Conservation (phyloP, 2,888 invertebrate species). For the Athrips mouffetella region DNA sequence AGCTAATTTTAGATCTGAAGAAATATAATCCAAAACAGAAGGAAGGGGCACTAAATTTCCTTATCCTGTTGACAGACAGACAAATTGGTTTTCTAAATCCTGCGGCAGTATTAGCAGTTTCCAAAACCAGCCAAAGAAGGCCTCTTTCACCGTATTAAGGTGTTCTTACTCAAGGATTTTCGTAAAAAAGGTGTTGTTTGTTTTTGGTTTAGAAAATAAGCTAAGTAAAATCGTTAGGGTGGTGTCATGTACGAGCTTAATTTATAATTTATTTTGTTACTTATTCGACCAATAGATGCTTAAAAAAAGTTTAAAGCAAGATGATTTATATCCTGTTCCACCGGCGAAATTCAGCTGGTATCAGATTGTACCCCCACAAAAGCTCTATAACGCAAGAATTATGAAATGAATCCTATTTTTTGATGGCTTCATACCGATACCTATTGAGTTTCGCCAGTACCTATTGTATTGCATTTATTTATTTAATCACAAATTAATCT, state of each 20-base stretch:
- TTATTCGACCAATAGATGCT: no score
- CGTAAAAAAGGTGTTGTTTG: slow-evolving; percentile 25
- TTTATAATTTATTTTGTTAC: slow-evolving; percentile 13
- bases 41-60: slow-evolving; percentile 44
- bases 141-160: slow-evolving; percentile 7
- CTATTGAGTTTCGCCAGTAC: no score
- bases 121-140: slow-evolving; percentile 27
- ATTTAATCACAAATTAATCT: no score
- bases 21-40: slow-evolving; percentile 34
- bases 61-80: slow-evolving; percentile 62
- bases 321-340: no score
- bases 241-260: slow-evolving; percentile 37
- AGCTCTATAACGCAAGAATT: no score
- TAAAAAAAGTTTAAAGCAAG: no score
- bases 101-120: slow-evolving; percentile 18
- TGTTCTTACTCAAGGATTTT: slow-evolving; percentile 5
- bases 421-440: no score
- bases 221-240: slow-evolving; percentile 40
- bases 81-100: slow-evolving; percentile 64
- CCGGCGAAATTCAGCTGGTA: no score
- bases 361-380: no score
- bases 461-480: no score
- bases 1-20: slow-evolving; percentile 34
- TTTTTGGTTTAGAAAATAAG: slow-evolving; percentile 41
- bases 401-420: no score